Evolutionary conservation across 2,888 invertebrate species (phyloP), one percentile per base, ranked within the genome.

Genomic region (Clivina fossor): DNA sequence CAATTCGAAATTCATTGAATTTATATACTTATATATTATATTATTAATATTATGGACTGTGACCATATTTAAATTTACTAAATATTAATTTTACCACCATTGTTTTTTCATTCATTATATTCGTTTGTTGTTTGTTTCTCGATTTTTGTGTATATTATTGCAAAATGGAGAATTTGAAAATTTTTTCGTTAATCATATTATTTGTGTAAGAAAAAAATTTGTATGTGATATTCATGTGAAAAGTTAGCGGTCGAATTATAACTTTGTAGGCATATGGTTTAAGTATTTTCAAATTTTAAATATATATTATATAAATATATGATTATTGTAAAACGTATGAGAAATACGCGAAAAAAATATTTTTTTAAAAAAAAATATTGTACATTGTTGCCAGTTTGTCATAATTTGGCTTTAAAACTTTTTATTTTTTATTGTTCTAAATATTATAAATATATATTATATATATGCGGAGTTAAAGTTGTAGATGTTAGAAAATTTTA

Each of bases 201-300:
- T 40, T 40, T 40, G 40, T 40, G 18, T 40, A 40, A 19, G 40
- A 40, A 40, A 40, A 47, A 55, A 46, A 46, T 47, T 40, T 40
- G 46, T 55, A 55, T 55, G 55, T 55, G 55, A 55, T 55, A 55
- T 55, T 28, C 47, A 55, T 40, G 55, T 55, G 46, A 55, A 55
- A 55, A 55, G 46, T 30, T 32, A 46, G 43, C 53, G 35, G 53
- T 53, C 53, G 44, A 53, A 44, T 53, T 44, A 53, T 53, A 32
- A 53, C 44, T 53, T 53, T 33, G 35, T 41, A 43, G 53, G 26
- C 44, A 53, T 43, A 43, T 53, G 53, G 37, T 53, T 53, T 32
- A 44, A 44, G 43, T 53, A 44, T 53, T 53, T n/a, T 53, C 43
- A 53, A 53, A 33, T 53, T 37, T 40, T 20, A 43, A 26, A 43